A percentile compares a stretch with the other conserved stretches of the same genome.
Conservation (phyloP, 2,797 vertebrate genomes). For the Threskiornis aethiopicus region DNA sequence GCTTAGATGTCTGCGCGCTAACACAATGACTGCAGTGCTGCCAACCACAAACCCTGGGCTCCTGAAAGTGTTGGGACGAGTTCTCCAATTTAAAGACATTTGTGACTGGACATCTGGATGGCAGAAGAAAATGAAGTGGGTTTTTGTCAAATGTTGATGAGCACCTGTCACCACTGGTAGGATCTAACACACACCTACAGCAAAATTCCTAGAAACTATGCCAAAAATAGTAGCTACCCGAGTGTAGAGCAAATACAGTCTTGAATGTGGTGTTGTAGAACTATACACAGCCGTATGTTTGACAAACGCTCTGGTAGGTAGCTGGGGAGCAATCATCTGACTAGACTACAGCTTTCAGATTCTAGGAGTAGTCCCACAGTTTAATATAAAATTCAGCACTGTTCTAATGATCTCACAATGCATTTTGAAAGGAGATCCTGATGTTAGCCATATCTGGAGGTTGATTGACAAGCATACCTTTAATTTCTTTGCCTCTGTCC, state of each 20-base stretch:
- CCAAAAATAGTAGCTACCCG: not conserved
- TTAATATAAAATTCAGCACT: not conserved
- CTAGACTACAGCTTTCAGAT: not conserved
- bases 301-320: not conserved
- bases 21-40: not conserved
- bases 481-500: not conserved
- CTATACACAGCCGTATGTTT: not conserved
- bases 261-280: not conserved
- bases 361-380: rapidly evolving
- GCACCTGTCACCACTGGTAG: not conserved
- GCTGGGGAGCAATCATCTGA: not conserved
- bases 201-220: not conserved
- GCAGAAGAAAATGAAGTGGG: not conserved
- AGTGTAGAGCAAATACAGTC: not conserved
- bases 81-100: not conserved
- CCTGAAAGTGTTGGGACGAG: not conserved
- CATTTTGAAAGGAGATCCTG: not conserved
- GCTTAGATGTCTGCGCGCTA: not conserved
- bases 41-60: not conserved
- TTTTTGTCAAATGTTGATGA: not conserved
- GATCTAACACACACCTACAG: not conserved
- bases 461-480: not conserved
- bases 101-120: not conserved
- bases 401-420: not conserved
- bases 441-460: not conserved